Percentiles rank a stretch among this genome's conserved stretches.
Evolutionary conservation across 2,888 invertebrate species (phyloP).

Genomic region (Drepanosiphum platanoidis): DNA sequence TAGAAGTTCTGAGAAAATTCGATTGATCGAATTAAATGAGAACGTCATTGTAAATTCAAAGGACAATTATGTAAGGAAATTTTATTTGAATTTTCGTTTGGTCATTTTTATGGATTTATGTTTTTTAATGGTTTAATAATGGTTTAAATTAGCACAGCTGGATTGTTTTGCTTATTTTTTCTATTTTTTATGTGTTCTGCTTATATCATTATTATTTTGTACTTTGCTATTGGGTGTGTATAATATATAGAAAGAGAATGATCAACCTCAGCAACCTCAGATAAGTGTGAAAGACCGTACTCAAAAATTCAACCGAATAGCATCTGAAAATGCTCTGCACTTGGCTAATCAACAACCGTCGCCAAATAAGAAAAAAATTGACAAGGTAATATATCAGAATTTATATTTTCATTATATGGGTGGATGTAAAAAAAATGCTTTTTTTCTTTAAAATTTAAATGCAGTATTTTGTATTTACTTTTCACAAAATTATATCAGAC

Average conservation of each 20-base stretch:
- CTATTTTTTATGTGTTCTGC: constrained; percentile 38
- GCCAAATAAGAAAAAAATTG: constrained; percentile 65
- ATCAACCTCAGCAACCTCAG: constrained; percentile 66
- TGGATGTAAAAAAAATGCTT: too few relatives aligned
- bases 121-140: constrained; percentile 21
- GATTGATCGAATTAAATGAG: constrained; percentile 58
- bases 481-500: too few relatives aligned
- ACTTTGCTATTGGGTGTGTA: constrained; percentile 57
- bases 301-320: constrained; percentile 91
- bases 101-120: constrained; percentile 27
- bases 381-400: constrained; percentile 63
- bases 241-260: constrained; percentile 62
- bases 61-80: constrained; percentile 37
- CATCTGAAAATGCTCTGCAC: constrained; percentile 76
- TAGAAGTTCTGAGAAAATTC: constrained; percentile 65
- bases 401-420: constrained; percentile 63
- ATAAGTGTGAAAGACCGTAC: constrained; percentile 92
- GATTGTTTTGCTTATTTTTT: constrained; percentile 51
- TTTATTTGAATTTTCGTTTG: constrained; percentile 13
- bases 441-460: too few relatives aligned
- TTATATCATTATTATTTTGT: constrained; percentile 55
- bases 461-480: background rate
- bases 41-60: constrained; percentile 63
- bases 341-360: constrained; percentile 67
- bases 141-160: constrained; percentile 23